Percentiles rank a stretch among this genome's conserved stretches.
Evolutionary conservation across 2,888 invertebrate genomes (phyloP).

Genomic region (Eurois occulta): DNA sequence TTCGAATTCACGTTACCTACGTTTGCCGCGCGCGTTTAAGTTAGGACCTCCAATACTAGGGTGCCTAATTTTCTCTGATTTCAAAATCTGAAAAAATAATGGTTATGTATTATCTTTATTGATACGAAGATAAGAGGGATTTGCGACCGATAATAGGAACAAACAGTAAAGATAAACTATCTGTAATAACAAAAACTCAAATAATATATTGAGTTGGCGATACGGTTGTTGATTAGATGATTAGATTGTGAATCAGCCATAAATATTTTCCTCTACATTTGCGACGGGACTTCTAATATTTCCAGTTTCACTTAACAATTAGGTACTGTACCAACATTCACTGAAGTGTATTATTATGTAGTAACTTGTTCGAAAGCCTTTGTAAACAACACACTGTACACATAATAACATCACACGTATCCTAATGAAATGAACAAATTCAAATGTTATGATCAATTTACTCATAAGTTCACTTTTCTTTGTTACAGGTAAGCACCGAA

Average conservation of each 20-base stretch:
- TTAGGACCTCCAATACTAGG: not conserved
- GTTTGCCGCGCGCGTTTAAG: not conserved
- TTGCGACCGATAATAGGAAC: slow-evolving; percentile 66
- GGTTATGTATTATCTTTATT: slow-evolving; percentile 59
- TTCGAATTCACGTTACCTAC: not conserved
- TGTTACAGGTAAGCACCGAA: slow-evolving; percentile 58
- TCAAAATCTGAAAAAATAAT: slow-evolving; percentile 42
- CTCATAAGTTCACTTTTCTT: slow-evolving; percentile 30
- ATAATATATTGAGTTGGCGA: slow-evolving; percentile 18
- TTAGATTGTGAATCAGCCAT: slow-evolving; percentile 28
- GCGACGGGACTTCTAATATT: not conserved
- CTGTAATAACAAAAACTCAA: slow-evolving; percentile 38
- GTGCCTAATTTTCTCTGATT: slow-evolving; percentile 12
- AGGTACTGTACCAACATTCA: not conserved
- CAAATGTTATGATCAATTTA: not conserved
- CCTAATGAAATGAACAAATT: slow-evolving; percentile 23
- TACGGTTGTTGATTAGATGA: slow-evolving; percentile 34
- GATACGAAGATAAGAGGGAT: slow-evolving; percentile 65
- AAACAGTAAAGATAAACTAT: slow-evolving; percentile 48
- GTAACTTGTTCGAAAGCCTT: not conserved
- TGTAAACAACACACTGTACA: not conserved
- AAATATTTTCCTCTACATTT: slow-evolving; percentile 29
- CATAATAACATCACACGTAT: slow-evolving; percentile 1
- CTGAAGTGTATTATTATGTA: not conserved
- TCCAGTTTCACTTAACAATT: slow-evolving; percentile 8